A percentile compares a stretch with the other conserved stretches of the same genome.
Evolutionary conservation across 2,113 vertebrate genomes (phyloP).

Genomic region (Tetrax tetrax): DNA sequence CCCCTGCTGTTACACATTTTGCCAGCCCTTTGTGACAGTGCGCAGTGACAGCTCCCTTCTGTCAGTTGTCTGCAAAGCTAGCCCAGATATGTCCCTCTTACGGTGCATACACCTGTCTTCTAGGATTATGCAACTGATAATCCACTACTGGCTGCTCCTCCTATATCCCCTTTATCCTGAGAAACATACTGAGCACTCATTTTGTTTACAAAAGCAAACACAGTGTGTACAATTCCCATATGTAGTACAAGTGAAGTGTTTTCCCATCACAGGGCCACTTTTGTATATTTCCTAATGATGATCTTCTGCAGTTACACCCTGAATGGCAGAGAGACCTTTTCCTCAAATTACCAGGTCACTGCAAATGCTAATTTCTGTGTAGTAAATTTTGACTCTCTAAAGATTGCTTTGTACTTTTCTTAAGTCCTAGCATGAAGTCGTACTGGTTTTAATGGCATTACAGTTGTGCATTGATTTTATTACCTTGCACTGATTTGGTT

Average conservation of each 20-base stretch:
- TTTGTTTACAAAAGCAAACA: not conserved
- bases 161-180: not conserved
- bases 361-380: not conserved
- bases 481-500: not conserved
- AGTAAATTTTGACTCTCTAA: not conserved
- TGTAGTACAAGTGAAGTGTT: not conserved
- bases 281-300: not conserved
- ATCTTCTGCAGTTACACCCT: not conserved
- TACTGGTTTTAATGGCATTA: not conserved
- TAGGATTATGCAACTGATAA: not conserved
- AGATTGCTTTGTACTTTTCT: not conserved
- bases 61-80: not conserved
- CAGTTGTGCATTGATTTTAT: not conserved
- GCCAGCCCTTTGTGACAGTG: not conserved
- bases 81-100: not conserved
- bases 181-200: not conserved
- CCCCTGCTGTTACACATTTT: not conserved
- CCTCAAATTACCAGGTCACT: not conserved
- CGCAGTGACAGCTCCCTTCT: not conserved
- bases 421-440: not conserved
- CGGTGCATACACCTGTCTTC: not conserved
- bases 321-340: not conserved
- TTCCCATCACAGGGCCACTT: not conserved
- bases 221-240: not conserved
- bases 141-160: not conserved